phyloP scores from a whole-genome alignment of 2,113 vertebrate species.

The Tychaedon coryphoeus region DNA sequence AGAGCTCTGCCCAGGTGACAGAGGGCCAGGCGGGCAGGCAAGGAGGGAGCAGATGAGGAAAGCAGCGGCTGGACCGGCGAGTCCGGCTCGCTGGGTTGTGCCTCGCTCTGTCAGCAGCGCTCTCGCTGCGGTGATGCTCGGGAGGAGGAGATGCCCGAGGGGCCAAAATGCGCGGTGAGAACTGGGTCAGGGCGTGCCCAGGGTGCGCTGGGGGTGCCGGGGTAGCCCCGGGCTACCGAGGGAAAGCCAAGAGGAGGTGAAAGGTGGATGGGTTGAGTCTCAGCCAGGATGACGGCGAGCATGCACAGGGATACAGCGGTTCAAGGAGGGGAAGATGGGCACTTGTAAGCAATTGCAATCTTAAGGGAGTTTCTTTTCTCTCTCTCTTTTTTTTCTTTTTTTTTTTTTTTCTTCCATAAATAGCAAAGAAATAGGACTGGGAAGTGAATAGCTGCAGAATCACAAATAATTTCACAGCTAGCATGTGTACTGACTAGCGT shows the following conservation, averaged over 20 bases:
- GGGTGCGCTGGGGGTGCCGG: not conserved
- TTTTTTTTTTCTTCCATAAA: not conserved
- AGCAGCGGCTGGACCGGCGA: not conserved
- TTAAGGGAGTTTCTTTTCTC: not conserved
- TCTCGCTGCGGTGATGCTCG: not conserved
- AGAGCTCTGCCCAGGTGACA: not conserved
- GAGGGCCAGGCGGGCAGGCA: not conserved
- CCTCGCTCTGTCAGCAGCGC: rapidly evolving
- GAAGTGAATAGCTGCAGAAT: not conserved
- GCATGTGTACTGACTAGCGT: not conserved
- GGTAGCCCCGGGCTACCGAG: not conserved
- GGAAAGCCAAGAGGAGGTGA: conserved; percentile 20
- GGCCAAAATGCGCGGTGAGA: not conserved
- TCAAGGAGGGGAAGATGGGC: not conserved
- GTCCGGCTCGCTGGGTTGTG: not conserved
- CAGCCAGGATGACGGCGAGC: not conserved
- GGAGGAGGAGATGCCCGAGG: not conserved
- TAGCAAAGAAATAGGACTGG: not conserved
- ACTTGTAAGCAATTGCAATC: not conserved
- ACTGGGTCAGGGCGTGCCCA: conserved; percentile 3
- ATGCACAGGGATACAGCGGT: not conserved
- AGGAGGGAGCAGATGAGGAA: not conserved
- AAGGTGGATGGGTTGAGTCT: conserved; percentile 1
- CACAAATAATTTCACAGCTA: not conserved
- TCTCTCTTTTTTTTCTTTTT: not conserved